Evolutionary conservation across 2,888 invertebrate genomes (phyloP), one percentile per base, ranked within the genome.

Genomic region (Lithophane leautieri): DNA sequence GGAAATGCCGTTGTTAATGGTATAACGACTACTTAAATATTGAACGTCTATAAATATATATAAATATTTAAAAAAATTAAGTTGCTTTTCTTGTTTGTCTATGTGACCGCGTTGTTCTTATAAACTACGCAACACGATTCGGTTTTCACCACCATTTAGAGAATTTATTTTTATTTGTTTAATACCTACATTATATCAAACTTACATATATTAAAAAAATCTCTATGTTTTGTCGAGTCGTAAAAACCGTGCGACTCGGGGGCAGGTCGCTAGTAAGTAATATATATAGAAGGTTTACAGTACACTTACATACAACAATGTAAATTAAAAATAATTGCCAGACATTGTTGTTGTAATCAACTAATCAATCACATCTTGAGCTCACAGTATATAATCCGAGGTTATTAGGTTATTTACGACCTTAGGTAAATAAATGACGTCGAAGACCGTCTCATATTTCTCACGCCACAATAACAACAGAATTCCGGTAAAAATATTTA

Each of bases 401-500:
- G 11, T 61, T 70, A 25, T 79, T 60, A 52, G 9, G 11, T 61
- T 70, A 25, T 79, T 60, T 65, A 60, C 50, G n/a, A 47, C 34
- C 28, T 14, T 22, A 42, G 6, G 28, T 66, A 65, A 73, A 60
- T 69, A 73, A 47, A 52, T 79, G 68, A 79, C 80, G 73, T 60
- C 65, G 34, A 19, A 58, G 19, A 16, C 40, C 25, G n/a, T 14
- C 25, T 63, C 25, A 9, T 73, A 40, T 65, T 69, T 65, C 73
- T 60, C 52, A 54, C 52, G 47, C 9, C 19, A n/a, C 6, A 16
- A 12, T 4, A 42, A 70, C 14, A 70, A 70, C n/a, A 34, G n/a
- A 28, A 52, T 54, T 54, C n/a, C 22, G 28, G 28, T 61, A 28
- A 61, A 69, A n/a, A 22, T 47, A n/a, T 47, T n/a, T 65, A 14